phyloP scores from a whole-genome alignment of 1,140 invertebrate genomes.

The Formica exsecta region DNA sequence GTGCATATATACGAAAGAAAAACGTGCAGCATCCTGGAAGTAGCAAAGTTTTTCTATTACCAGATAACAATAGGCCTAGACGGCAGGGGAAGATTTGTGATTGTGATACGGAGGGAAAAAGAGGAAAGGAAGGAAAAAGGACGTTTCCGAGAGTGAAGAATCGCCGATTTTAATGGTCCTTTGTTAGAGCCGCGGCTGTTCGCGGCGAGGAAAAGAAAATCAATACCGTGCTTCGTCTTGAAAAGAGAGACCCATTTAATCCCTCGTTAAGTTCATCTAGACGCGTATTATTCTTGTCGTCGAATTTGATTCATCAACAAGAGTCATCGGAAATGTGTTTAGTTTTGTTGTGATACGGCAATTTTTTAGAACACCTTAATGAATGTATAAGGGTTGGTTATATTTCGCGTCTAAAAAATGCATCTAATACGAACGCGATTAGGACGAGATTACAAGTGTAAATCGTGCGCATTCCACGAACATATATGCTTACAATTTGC shows the following conservation, averaged over 20 bases:
- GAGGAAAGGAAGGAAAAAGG: constrained; percentile 50
- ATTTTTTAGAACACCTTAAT: background rate
- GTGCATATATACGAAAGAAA: constrained; percentile 42
- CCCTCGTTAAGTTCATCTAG: constrained; percentile 55
- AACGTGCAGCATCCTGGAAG: constrained; percentile 35
- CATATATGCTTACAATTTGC: background rate
- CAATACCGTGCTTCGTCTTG: constrained; percentile 64
- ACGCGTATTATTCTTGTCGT: constrained; percentile 17
- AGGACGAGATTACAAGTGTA: constrained; percentile 3
- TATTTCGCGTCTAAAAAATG: background rate
- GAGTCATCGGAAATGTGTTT: background rate
- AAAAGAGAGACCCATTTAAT: constrained; percentile 66
- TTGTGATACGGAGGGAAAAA: constrained; percentile 59
- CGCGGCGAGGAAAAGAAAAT: constrained; percentile 68
- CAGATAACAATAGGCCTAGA: constrained; percentile 57
- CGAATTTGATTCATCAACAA: constrained; percentile 24
- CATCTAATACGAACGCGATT: background rate
- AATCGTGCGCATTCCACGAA: constrained; percentile 1
- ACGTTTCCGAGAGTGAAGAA: constrained; percentile 65
- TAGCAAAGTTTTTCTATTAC: constrained; percentile 71
- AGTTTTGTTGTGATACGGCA: background rate
- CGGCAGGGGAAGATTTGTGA: constrained; percentile 61
- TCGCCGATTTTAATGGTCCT: constrained; percentile 75
- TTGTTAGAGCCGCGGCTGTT: constrained; percentile 69
- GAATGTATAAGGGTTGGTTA: background rate